These are phyloP conservation scores for Paraplagusia blochii DNA, from an alignment of 2,113 vertebrate species.

Conservation along the genomic window DNA sequence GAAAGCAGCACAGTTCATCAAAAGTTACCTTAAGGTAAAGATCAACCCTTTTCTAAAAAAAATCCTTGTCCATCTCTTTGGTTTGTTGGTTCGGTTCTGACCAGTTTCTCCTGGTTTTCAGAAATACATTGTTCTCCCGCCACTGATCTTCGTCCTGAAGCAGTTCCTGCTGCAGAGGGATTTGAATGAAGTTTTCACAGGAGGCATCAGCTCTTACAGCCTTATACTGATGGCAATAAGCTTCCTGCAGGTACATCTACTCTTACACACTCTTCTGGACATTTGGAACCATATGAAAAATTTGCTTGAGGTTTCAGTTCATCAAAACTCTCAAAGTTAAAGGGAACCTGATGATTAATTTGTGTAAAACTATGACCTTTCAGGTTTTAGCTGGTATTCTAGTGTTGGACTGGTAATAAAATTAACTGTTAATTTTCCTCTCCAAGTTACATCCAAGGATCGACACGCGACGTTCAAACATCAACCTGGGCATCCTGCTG, in stretches of 20 bases:
- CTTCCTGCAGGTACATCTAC: slow-evolving; percentile 75
- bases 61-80: neutral
- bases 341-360: too few species aligned
- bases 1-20: slow-evolving; percentile 94
- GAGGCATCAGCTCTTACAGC: slow-evolving; percentile 82
- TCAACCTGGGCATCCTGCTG: slow-evolving; percentile 95
- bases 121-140: slow-evolving; percentile 80
- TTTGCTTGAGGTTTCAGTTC: neutral
- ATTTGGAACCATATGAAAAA: neutral
- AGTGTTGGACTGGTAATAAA: neutral
- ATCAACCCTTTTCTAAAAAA: rapidly evolving
- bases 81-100: neutral
- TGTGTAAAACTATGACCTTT: too few species aligned
- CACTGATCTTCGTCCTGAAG: slow-evolving; percentile 81
- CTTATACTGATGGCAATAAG: slow-evolving; percentile 83
- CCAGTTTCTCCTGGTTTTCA: slow-evolving; percentile 26
- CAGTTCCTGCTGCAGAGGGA: slow-evolving; percentile 82
- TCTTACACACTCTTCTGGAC: neutral
- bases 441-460: slow-evolving; percentile 91
- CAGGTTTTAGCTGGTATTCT: neutral
- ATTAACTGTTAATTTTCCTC: neutral
- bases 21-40: slow-evolving; percentile 90
- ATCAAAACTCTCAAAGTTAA: too few species aligned
- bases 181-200: slow-evolving; percentile 82
- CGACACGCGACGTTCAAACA: slow-evolving; percentile 87